Percentiles rank a stretch among this genome's conserved stretches.
These are phyloP conservation scores for Caenorhabditis sp. DNA, from an alignment of 2,888 invertebrate genomes.

Conservation along the genomic window DNA sequence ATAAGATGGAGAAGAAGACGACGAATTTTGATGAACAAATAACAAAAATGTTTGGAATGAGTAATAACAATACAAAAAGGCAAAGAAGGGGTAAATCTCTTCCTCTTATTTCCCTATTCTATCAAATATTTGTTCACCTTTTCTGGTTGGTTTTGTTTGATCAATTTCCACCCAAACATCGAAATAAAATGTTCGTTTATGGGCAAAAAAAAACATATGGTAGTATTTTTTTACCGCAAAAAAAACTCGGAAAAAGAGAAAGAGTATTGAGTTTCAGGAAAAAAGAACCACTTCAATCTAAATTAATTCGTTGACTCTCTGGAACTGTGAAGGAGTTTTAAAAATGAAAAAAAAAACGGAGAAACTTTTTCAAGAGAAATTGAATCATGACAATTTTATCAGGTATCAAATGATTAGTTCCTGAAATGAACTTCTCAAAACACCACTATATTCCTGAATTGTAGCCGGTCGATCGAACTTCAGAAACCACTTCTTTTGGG, in stretches of 20 bases:
- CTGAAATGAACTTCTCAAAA: too few species aligned
- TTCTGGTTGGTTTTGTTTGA: background rate
- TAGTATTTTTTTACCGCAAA: background rate
- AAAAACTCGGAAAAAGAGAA: too few species aligned
- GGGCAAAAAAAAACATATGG: background rate
- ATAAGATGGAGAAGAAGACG: too few species aligned
- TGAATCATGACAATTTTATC: too few species aligned
- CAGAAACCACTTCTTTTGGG: too few species aligned
- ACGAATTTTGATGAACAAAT: background rate
- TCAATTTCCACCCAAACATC: background rate
- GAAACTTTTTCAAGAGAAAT: too few species aligned
- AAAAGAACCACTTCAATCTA: too few species aligned
- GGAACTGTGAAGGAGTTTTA: background rate
- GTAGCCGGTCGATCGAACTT: too few species aligned
- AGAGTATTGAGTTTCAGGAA: background rate
- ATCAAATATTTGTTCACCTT: constrained; percentile 1
- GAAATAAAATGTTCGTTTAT: background rate
- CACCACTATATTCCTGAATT: too few species aligned
- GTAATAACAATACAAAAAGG: background rate
- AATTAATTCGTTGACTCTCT: too few species aligned
- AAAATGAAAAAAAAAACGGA: too few species aligned
- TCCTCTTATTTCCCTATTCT: background rate
- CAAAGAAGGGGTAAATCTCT: background rate
- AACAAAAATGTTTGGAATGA: background rate
- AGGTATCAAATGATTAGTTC: background rate